phyloP scores from a whole-genome alignment of 2,113 vertebrate species.

The Hypocryptadius cinnamomeus region DNA sequence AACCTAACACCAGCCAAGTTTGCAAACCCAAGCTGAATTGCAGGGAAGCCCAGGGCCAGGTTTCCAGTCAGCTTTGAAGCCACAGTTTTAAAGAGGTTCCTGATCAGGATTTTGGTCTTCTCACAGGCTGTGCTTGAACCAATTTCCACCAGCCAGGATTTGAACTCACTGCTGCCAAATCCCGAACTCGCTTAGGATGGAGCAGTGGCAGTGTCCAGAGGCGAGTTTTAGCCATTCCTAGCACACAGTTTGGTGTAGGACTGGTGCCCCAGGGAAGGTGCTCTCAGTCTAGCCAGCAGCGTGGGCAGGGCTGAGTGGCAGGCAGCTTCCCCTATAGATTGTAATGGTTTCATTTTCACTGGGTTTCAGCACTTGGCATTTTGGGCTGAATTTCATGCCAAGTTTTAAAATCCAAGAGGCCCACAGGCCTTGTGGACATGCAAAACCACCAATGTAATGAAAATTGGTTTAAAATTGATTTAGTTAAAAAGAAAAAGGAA shows the following conservation, averaged over 20 bases:
- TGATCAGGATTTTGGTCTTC: slow-evolving; percentile 32
- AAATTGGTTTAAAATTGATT: slow-evolving; percentile 59
- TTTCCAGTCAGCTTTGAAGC: slow-evolving; percentile 53
- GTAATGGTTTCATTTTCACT: neutral
- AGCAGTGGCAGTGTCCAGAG: neutral
- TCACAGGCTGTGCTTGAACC: neutral
- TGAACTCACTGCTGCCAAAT: neutral
- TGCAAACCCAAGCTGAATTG: slow-evolving; percentile 24
- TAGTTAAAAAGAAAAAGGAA: neutral
- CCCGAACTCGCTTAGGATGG: neutral
- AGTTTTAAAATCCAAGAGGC: slow-evolving; percentile 40
- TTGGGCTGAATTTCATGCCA: slow-evolving; percentile 19
- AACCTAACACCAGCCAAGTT: slow-evolving; percentile 22
- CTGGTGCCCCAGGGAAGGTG: neutral
- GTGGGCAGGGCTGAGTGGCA: neutral
- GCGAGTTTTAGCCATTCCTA: neutral
- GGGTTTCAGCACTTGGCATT: slow-evolving; percentile 13
- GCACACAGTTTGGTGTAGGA: rapidly evolving
- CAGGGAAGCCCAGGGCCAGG: slow-evolving; percentile 33
- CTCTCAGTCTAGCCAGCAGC: neutral
- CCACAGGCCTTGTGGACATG: slow-evolving; percentile 35
- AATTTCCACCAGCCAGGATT: neutral
- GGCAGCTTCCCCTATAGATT: neutral
- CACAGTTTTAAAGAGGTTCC: slow-evolving; percentile 28
- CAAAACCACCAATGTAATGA: slow-evolving; percentile 53